These are phyloP conservation scores for Acrossocheilus wenchowensis DNA, from an alignment of 2,797 vertebrate species.

Conservation along the genomic window DNA sequence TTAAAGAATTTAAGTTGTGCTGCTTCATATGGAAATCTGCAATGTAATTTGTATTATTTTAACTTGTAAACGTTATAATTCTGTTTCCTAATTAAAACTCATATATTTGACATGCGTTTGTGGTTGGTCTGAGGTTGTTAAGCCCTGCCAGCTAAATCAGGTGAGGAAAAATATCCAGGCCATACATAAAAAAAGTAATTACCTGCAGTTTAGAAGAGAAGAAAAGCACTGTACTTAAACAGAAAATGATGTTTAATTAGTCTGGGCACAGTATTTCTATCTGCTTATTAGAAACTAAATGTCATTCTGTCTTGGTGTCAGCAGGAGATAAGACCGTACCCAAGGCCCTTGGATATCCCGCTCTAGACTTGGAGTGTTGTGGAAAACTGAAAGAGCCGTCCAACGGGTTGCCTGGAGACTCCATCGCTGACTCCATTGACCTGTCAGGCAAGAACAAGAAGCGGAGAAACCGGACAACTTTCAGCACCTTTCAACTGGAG, in stretches of 20 bases:
- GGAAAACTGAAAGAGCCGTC: conserved; percentile 78
- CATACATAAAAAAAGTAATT: background rate
- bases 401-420: conserved; percentile 73
- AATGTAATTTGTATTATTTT: background rate
- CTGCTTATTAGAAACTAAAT: conserved; percentile 7
- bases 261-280: background rate
- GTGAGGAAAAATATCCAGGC: background rate
- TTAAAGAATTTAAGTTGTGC: background rate
- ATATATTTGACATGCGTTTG: background rate
- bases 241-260: conserved; percentile 59
- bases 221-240: background rate
- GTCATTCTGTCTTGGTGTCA: conserved; percentile 60
- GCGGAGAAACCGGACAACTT: conserved; percentile 91
- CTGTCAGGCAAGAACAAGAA: conserved; percentile 90
- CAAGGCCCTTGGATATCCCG: conserved; percentile 80
- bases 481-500: conserved; percentile 94
- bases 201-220: background rate
- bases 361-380: conserved; percentile 78
- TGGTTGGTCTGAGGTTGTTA: background rate
- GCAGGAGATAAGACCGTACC: conserved; percentile 80
- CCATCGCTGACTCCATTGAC: conserved; percentile 83
- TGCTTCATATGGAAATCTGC: background rate
- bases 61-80: background rate
- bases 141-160: background rate
- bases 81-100: background rate